phyloP scores from a whole-genome alignment of 2,797 vertebrate species.

The Ciconia nigra region DNA sequence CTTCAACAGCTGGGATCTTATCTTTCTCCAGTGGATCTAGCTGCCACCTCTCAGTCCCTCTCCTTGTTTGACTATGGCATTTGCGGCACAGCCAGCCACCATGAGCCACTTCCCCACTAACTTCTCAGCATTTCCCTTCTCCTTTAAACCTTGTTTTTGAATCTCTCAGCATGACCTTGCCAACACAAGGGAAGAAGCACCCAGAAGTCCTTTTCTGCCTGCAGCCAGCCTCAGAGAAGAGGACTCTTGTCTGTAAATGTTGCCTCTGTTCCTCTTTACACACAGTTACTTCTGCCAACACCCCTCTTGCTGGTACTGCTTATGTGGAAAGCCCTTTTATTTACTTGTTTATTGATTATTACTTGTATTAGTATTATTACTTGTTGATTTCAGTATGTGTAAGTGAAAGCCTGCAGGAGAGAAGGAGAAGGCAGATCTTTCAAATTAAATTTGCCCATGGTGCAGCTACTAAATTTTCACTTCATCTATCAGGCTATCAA shows the following conservation, averaged over 20 bases:
- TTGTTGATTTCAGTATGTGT: neutral
- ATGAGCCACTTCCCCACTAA: neutral
- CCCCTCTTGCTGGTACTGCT: neutral
- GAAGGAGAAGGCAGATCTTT: neutral
- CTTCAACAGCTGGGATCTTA: neutral
- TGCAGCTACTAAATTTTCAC: neutral
- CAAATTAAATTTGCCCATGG: neutral
- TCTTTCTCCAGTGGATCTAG: neutral
- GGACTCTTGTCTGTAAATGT: neutral
- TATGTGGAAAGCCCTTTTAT: neutral
- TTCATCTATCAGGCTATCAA: neutral
- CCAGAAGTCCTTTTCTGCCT: neutral
- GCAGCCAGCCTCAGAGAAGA: neutral
- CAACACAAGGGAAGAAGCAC: neutral
- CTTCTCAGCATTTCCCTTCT: neutral
- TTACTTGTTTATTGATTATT: neutral
- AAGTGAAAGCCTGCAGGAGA: neutral
- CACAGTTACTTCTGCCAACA: neutral
- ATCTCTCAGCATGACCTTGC: neutral
- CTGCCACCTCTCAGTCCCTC: neutral
- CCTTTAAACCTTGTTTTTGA: neutral
- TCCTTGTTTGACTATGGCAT: neutral
- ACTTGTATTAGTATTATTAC: too few species aligned
- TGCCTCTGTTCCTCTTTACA: neutral
- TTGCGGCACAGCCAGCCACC: neutral